Evolutionary conservation across 2,797 vertebrate genomes (phyloP).

Genomic region (Cryptoblepharus egeriae): DNA sequence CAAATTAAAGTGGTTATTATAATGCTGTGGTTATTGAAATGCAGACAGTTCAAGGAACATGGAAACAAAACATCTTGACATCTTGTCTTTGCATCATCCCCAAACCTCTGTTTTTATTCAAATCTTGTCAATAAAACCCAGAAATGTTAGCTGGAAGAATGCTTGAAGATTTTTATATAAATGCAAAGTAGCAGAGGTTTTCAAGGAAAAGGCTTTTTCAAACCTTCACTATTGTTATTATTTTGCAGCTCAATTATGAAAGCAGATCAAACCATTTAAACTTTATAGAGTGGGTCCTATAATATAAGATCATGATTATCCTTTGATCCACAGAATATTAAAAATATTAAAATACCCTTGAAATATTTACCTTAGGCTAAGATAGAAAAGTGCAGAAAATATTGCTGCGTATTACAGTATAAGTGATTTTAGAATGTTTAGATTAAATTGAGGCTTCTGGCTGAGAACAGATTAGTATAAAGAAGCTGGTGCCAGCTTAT

Average conservation of each 20-base stretch:
- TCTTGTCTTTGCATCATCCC: background rate
- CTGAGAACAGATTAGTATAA: background rate
- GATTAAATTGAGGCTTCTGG: background rate
- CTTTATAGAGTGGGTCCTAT: background rate
- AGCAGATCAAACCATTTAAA: background rate
- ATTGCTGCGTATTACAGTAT: background rate
- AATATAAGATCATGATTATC: background rate
- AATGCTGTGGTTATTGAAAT: background rate
- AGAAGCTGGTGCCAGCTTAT: background rate
- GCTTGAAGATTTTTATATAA: background rate
- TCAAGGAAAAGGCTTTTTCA: background rate
- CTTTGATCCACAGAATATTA: background rate
- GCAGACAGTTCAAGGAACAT: background rate
- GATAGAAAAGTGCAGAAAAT: background rate
- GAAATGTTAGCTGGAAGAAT: background rate
- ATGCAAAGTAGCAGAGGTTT: background rate
- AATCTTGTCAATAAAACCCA: background rate
- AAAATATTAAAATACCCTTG: background rate
- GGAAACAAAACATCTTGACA: background rate
- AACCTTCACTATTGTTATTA: background rate
- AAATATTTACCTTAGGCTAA: constrained; percentile 12
- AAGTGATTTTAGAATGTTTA: constrained; percentile 2
- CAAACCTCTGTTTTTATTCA: constrained; percentile 3
- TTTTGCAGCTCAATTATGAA: background rate
- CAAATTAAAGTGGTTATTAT: background rate